These are phyloP conservation scores for Himalopsyche tibetana DNA, from an alignment of 2,888 invertebrate species.

Conservation along the genomic window DNA sequence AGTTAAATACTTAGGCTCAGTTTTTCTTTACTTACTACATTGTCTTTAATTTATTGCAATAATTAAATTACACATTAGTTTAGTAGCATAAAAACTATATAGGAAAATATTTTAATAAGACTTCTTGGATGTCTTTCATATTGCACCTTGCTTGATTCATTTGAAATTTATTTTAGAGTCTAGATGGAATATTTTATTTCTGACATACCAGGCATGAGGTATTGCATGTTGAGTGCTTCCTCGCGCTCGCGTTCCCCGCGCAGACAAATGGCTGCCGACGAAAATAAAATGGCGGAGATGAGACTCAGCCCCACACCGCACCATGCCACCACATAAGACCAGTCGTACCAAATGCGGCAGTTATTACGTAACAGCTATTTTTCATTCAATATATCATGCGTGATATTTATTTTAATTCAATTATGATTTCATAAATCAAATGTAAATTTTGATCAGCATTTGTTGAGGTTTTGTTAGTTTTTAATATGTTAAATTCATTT, in stretches of 20 bases:
- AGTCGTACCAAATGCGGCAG: slow-evolving; percentile 92
- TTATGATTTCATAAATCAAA: not conserved
- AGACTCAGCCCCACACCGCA: slow-evolving; percentile 95
- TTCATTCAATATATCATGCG: slow-evolving; percentile 35
- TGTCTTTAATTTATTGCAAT: no score
- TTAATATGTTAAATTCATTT: slow-evolving; percentile 22
- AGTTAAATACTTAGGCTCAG: no score
- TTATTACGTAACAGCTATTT: slow-evolving; percentile 90
- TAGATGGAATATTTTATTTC: slow-evolving; percentile 60
- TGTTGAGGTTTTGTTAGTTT: slow-evolving; percentile 14
- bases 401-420: slow-evolving; percentile 44
- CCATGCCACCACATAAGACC: slow-evolving; percentile 98
- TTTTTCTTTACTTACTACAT: no score
- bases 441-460: not conserved
- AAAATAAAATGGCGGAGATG: slow-evolving; percentile 93
- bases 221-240: slow-evolving; percentile 98
- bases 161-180: no score
- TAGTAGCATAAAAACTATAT: no score
- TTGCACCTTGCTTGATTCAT: no score
- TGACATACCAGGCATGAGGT: slow-evolving; percentile 93
- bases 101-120: no score
- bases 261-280: slow-evolving; percentile 95
- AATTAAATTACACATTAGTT: no score
- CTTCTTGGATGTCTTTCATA: no score
- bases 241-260: slow-evolving; percentile 95